Evolutionary conservation across 2,888 invertebrate species (phyloP).

Genomic region (Andrena praecox): DNA sequence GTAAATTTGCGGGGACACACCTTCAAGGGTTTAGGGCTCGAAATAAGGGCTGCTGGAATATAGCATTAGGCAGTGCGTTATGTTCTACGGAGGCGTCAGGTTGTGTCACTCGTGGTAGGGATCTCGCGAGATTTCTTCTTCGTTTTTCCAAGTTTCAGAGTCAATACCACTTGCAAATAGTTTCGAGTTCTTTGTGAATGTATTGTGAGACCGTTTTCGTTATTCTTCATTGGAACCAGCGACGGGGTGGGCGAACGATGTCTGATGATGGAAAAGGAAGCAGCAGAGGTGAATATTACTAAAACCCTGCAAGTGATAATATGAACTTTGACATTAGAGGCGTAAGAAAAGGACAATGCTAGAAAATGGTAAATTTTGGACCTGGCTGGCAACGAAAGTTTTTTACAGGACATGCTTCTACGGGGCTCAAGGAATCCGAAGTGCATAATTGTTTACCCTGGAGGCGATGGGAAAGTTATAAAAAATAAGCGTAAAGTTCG

Average conservation of each 20-base stretch:
- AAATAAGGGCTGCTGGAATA: conserved; percentile 62
- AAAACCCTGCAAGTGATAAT: background rate
- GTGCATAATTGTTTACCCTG: too few species aligned
- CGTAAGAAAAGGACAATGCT: too few species aligned
- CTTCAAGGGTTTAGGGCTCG: conserved; percentile 57
- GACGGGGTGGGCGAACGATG: conserved; percentile 12
- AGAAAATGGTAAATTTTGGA: too few species aligned
- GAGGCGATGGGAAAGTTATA: too few species aligned
- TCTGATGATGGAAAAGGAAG: conserved; percentile 18
- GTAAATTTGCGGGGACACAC: conserved; percentile 62
- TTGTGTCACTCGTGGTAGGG: conserved; percentile 22
- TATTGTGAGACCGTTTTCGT: background rate
- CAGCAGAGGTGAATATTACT: conserved; percentile 16
- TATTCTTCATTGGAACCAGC: background rate
- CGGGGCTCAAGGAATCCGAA: too few species aligned
- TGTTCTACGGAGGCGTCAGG: conserved; percentile 36
- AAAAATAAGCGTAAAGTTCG: too few species aligned
- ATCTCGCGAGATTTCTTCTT: conserved; percentile 3
- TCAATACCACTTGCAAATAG: background rate
- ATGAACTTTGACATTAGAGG: background rate
- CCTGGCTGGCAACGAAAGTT: too few species aligned
- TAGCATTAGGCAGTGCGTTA: conserved; percentile 58
- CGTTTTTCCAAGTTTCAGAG: too few species aligned
- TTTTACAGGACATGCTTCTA: too few species aligned
- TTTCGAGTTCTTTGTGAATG: background rate